Conservation (phyloP, 1,140 invertebrate genomes). For the Stegodyphus mimosarum region DNA sequence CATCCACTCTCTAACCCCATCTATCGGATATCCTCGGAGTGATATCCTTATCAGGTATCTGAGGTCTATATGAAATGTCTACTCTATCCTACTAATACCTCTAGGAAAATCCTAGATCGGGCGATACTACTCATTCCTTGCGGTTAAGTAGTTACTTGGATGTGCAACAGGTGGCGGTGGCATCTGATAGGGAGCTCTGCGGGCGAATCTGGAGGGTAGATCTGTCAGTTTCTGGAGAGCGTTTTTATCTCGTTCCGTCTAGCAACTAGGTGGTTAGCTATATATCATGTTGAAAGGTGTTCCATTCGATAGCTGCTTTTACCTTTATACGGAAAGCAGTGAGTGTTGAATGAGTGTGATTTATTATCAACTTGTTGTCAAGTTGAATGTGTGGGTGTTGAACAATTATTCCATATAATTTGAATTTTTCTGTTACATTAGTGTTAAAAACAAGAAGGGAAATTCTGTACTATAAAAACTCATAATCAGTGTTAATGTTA, state of each 20-base stretch:
- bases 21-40: conserved; percentile 48
- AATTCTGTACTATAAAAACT: too few species aligned
- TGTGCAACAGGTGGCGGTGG: conserved; percentile 49
- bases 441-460: too few species aligned
- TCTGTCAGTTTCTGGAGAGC: conserved; percentile 39
- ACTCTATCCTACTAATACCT: conserved; percentile 42
- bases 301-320: too few species aligned
- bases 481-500: too few species aligned
- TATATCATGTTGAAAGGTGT: conserved; percentile 33
- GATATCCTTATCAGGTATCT: conserved; percentile 54
- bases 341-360: too few species aligned
- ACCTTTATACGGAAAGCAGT: too few species aligned
- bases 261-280: not conserved
- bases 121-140: not conserved
- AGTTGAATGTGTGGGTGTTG: too few species aligned
- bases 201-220: conserved; percentile 53
- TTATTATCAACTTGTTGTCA: too few species aligned
- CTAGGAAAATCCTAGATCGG: conserved; percentile 24
- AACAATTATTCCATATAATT: too few species aligned
- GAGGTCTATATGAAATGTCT: conserved; percentile 39
- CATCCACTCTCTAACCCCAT: conserved; percentile 36
- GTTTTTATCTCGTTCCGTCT: conserved; percentile 24
- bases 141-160: conserved; percentile 36
- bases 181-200: conserved; percentile 50
- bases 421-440: too few species aligned